Evolutionary conservation across 2,113 vertebrate species (phyloP).

Genomic region (Paralichthys olivaceus): DNA sequence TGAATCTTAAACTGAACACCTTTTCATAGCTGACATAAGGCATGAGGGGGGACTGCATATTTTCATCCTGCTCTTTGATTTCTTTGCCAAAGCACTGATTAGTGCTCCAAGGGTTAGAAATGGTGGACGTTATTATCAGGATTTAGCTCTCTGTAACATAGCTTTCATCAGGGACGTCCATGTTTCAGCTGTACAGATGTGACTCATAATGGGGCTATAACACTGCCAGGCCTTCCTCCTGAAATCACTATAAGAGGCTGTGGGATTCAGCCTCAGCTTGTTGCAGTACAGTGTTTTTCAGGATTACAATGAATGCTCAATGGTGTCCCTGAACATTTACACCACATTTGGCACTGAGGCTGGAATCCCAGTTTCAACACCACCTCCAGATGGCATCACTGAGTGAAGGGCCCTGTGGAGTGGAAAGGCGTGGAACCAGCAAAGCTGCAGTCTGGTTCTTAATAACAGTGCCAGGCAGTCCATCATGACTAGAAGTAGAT

Average conservation of each 20-base stretch:
- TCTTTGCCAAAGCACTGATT: slow-evolving; percentile 13
- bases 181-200: not conserved
- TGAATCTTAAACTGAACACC: slow-evolving; percentile 28
- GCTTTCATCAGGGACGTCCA: not conserved
- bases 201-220: not conserved
- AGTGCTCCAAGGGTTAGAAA: not conserved
- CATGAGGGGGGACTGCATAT: slow-evolving; percentile 62
- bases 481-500: slow-evolving; percentile 24
- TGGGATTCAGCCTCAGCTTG: slow-evolving; percentile 19
- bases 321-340: not conserved
- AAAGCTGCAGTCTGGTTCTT: slow-evolving; percentile 12
- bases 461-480: slow-evolving; percentile 17
- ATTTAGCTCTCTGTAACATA: not conserved
- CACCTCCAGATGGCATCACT: slow-evolving; percentile 33
- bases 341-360: slow-evolving; percentile 1
- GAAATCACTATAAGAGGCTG: slow-evolving; percentile 19
- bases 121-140: not conserved
- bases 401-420: not conserved
- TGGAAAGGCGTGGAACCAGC: not conserved
- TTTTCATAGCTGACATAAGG: slow-evolving; percentile 56
- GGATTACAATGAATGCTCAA: slow-evolving; percentile 3
- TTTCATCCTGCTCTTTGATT: slow-evolving; percentile 22
- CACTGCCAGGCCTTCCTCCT: not conserved
- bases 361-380: not conserved
- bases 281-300: slow-evolving; percentile 13